phyloP scores from a whole-genome alignment of 2,113 vertebrate species.

The Channa maculata region DNA sequence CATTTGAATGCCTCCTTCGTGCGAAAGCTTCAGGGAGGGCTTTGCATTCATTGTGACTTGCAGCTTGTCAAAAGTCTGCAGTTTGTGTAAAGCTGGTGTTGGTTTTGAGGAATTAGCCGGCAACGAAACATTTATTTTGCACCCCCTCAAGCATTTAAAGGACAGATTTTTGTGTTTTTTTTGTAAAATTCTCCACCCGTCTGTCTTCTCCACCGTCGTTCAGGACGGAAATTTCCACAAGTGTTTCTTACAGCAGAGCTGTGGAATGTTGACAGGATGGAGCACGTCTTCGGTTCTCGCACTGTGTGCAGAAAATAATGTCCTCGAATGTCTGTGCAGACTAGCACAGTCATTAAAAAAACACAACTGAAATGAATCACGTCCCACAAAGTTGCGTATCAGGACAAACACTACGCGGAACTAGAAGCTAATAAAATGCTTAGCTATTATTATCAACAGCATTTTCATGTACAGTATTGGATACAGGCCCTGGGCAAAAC shows the following conservation, averaged over 20 bases:
- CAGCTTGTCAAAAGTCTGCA: slow-evolving; percentile 6
- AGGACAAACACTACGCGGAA: no score
- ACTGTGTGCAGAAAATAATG: slow-evolving; percentile 24
- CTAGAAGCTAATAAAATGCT: no score
- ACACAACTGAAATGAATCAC: neutral
- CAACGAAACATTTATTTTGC: slow-evolving; percentile 25
- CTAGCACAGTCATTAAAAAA: slow-evolving; percentile 17
- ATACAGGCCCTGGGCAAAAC: no score
- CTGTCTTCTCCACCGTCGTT: slow-evolving; percentile 12
- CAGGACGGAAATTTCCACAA: slow-evolving; percentile 77
- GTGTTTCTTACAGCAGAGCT: slow-evolving; percentile 44
- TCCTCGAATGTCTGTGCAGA: slow-evolving; percentile 42
- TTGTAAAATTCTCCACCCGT: neutral
- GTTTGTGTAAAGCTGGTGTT: neutral
- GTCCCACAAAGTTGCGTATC: neutral
- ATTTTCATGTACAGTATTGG: no score
- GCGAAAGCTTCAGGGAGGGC: neutral
- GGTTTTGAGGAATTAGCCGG: neutral
- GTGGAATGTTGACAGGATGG: slow-evolving; percentile 81
- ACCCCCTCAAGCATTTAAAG: neutral
- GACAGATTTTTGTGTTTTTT: neutral
- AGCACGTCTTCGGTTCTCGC: slow-evolving; percentile 61
- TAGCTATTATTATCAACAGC: no score
- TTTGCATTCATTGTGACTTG: slow-evolving; percentile 21
- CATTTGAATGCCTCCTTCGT: slow-evolving; percentile 49